Conservation (phyloP, 2,888 invertebrate genomes). For the Leptinotarsa tumamoca region DNA sequence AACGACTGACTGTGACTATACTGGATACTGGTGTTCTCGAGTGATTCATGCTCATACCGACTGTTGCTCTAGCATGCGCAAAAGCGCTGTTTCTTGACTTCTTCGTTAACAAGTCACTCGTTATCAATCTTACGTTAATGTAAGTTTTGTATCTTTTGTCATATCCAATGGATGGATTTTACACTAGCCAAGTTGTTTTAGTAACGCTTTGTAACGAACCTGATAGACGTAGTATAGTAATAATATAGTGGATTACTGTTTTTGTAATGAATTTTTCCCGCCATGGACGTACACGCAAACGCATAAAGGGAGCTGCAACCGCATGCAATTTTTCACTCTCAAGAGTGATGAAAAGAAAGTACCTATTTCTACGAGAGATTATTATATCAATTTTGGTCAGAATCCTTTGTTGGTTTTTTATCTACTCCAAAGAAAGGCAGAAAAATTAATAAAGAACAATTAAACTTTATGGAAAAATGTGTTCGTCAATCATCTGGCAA, state of each 20-base stretch:
- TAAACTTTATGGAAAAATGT: no score
- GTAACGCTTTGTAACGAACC: not conserved
- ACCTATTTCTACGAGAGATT: not conserved
- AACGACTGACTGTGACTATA: constrained; percentile 56
- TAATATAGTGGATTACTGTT: not conserved
- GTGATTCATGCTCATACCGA: constrained; percentile 48
- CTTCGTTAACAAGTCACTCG: constrained; percentile 51
- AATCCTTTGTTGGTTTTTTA: not conserved
- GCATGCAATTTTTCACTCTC: not conserved
- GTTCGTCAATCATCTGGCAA: no score
- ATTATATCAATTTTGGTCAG: not conserved
- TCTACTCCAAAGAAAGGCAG: no score
- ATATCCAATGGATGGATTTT: not conserved
- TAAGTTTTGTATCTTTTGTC: constrained; percentile 48
- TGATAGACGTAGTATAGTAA: not conserved
- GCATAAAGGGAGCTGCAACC: not conserved
- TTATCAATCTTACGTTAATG: constrained; percentile 57
- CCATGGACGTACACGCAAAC: not conserved
- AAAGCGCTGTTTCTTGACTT: constrained; percentile 48
- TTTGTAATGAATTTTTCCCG: not conserved
- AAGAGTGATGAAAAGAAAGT: no score
- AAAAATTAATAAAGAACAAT: no score
- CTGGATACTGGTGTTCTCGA: constrained; percentile 29
- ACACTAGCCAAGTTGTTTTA: not conserved
- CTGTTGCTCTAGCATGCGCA: constrained; percentile 56